Evolutionary conservation across 2,888 invertebrate genomes (phyloP), one percentile per base, ranked within the genome.

Genomic region (Oxytorus armatus): DNA sequence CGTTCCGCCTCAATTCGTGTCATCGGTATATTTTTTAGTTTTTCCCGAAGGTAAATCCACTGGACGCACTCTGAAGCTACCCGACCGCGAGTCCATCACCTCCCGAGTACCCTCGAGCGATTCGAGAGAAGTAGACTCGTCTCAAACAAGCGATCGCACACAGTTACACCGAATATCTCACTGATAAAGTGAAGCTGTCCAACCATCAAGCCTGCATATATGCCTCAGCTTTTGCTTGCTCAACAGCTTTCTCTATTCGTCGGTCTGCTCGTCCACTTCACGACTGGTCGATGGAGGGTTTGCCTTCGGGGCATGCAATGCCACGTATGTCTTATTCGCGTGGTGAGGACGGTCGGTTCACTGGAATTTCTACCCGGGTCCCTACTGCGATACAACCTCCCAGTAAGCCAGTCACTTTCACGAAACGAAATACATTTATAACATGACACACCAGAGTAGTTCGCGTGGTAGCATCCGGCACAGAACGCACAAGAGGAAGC

Each of bases 61-160:
- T 53, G 61, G 61, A 61, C 14, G 47, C 42, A 77, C 79, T 73
- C 75, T 66, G 75, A 76, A 74, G 68, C 76, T 74, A 82, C 51
- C 77, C 63, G 69, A 77, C 79, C 77, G 77, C 69, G 39, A 80
- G 53, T 65, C 57, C 23, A 23, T 21, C 42, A 61, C 11, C 42
- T 3, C 3, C n/a, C 2, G n/a, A 10, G 68, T 61, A 65, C 68
- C 14, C 11, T 33, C 49, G 14, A 78, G 59, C 36, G 82, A 85
- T 85, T 86, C 81, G 85, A 76, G 76, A 61, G 85, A 82, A 81
- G 82, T 70, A 59, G 81, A 83, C 83, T 77, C 83, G 79, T 81
- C 85, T 86, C 84, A 77, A 83, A 85, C 85, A 80, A 85, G 85
- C 80, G 74, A 72, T 51, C 49, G 66, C 65, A 21, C 59, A 33